phyloP scores from a whole-genome alignment of 1,140 invertebrate genomes.

The Brachionus angularis region DNA sequence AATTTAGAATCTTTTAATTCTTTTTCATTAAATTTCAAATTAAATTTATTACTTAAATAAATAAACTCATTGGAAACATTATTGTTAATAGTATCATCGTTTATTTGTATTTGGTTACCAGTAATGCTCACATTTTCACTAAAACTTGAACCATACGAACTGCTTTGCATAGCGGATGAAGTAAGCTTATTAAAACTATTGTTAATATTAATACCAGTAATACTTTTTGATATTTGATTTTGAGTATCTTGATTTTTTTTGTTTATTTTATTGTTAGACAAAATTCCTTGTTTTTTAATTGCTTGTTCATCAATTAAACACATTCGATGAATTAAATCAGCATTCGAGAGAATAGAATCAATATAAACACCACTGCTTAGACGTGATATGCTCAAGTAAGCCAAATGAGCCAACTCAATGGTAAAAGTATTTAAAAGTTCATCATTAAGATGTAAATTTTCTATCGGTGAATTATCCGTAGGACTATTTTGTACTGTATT shows the following conservation, averaged over 20 bases:
- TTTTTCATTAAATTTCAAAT: conserved; percentile 28
- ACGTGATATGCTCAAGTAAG: conserved; percentile 74
- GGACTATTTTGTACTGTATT: background rate
- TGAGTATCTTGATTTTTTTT: background rate
- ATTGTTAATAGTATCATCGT: conserved; percentile 33
- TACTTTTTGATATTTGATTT: background rate
- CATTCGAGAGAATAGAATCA: conserved; percentile 54
- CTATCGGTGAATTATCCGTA: background rate
- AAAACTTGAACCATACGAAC: conserved; percentile 62
- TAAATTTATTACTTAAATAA: conserved; percentile 27
- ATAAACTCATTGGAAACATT: background rate
- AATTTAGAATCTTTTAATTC: conserved; percentile 16
- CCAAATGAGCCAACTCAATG: conserved; percentile 72
- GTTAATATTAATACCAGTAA: conserved; percentile 12
- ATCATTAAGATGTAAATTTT: conserved; percentile 16
- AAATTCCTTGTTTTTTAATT: too few relatives aligned
- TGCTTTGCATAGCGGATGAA: background rate
- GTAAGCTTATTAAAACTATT: background rate
- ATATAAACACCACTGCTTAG: conserved; percentile 64
- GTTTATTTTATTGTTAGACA: too few relatives aligned
- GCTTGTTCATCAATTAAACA: conserved; percentile 62
- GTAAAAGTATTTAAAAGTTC: conserved; percentile 77
- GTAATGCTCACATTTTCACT: conserved; percentile 73
- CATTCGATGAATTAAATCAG: conserved; percentile 70
- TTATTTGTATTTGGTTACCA: conserved; percentile 73